Evolutionary conservation across 2,888 invertebrate genomes (phyloP).

Genomic region (Rhagophthalmus giganteus): DNA sequence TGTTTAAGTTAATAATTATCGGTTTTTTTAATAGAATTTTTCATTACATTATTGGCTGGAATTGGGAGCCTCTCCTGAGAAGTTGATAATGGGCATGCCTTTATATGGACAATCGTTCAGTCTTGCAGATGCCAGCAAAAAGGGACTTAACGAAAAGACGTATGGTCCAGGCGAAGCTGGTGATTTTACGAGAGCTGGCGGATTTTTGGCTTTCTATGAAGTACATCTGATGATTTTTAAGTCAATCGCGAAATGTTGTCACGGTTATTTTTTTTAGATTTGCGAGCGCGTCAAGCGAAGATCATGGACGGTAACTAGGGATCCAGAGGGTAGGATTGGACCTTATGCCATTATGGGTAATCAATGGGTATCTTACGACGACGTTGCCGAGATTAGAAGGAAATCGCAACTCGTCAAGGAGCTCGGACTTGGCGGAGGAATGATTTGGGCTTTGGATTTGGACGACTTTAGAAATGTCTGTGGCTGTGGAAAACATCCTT

Average conservation of each 20-base stretch:
- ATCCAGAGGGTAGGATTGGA: slow-evolving; percentile 78
- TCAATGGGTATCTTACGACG: slow-evolving; percentile 92
- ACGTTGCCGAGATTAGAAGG: slow-evolving; percentile 73
- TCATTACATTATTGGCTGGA: slow-evolving; percentile 88
- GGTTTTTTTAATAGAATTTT: too few species aligned
- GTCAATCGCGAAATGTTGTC: too few species aligned
- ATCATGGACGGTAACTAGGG: slow-evolving; percentile 81
- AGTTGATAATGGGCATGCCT: slow-evolving; percentile 87
- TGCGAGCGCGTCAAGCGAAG: slow-evolving; percentile 71
- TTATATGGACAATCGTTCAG: slow-evolving; percentile 87
- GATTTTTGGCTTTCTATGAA: slow-evolving; percentile 88
- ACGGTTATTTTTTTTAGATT: slow-evolving; percentile 59
- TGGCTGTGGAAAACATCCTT: slow-evolving; percentile 69
- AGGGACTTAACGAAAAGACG: slow-evolving; percentile 75
- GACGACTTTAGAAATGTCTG: slow-evolving; percentile 75
- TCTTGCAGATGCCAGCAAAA: slow-evolving; percentile 61
- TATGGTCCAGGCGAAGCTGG: slow-evolving; percentile 80
- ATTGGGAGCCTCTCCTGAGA: slow-evolving; percentile 78
- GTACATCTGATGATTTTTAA: too few species aligned
- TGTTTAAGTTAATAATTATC: too few species aligned
- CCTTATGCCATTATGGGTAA: slow-evolving; percentile 85
- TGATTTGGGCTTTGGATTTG: slow-evolving; percentile 90
- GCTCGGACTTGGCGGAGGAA: slow-evolving; percentile 80
- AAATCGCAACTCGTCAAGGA: slow-evolving; percentile 80
- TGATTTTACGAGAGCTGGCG: slow-evolving; percentile 80